These are phyloP conservation scores for Pyralis farinalis DNA, from an alignment of 2,888 invertebrate species.

Conservation along the genomic window DNA sequence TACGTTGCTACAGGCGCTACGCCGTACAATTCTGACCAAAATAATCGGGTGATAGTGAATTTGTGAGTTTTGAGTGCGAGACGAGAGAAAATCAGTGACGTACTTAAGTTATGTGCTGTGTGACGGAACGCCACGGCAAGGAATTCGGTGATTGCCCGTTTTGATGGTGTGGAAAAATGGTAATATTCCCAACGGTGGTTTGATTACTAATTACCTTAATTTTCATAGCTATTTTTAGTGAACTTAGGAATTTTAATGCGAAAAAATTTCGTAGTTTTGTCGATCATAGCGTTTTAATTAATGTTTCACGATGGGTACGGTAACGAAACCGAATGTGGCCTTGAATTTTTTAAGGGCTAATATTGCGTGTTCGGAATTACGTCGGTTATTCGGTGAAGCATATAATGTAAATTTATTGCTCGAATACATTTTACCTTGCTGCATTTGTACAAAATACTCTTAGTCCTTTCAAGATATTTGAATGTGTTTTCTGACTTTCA, in stretches of 20 bases:
- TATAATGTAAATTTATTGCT: constrained; percentile 31
- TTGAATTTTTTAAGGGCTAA: constrained; percentile 23
- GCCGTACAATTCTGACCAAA: constrained; percentile 25
- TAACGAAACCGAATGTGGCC: constrained; percentile 13
- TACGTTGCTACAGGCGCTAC: constrained; percentile 34
- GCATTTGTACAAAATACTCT: constrained; percentile 16
- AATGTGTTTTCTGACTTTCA: constrained; percentile 3
- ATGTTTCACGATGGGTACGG: constrained; percentile 7
- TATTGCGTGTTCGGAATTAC: constrained; percentile 18
- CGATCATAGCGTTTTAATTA: constrained; percentile 14
- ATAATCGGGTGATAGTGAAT: constrained; percentile 55
- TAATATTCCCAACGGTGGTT: constrained; percentile 46
- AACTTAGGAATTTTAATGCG: neutral
- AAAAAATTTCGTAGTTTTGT: constrained; percentile 4
- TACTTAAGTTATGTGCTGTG: constrained; percentile 56
- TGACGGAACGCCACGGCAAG: constrained; percentile 38
- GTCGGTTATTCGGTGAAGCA: constrained; percentile 23
- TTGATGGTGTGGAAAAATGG: constrained; percentile 72
- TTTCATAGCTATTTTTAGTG: constrained; percentile 23
- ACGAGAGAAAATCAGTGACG: constrained; percentile 32
- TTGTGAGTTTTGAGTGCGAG: constrained; percentile 42
- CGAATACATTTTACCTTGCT: constrained; percentile 23
- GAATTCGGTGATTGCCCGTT: constrained; percentile 36
- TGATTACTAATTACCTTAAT: constrained; percentile 39
- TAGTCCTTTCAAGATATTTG: constrained; percentile 14